These are phyloP conservation scores for Verasper variegatus DNA, from an alignment of 2,113 vertebrate species.

Conservation along the genomic window DNA sequence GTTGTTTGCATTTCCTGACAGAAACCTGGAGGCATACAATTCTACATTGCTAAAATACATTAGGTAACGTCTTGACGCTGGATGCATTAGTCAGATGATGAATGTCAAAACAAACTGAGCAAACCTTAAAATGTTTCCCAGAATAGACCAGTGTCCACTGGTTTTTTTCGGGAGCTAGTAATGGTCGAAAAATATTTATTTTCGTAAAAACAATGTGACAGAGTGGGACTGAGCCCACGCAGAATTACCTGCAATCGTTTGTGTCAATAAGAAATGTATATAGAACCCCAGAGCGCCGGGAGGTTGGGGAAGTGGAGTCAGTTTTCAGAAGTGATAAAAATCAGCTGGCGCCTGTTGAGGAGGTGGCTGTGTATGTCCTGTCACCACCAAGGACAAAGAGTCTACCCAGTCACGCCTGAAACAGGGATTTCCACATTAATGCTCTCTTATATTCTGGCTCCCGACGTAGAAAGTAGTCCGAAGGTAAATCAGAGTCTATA, in stretches of 20 bases:
- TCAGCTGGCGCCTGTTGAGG: slow-evolving; percentile 83
- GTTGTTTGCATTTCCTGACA: background rate
- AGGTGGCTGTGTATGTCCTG: slow-evolving; percentile 83
- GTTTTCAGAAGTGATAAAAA: slow-evolving; percentile 88
- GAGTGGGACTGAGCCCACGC: slow-evolving; percentile 71
- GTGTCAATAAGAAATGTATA: slow-evolving; percentile 76
- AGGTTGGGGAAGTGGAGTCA: slow-evolving; percentile 87
- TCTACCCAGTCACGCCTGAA: slow-evolving; percentile 46
- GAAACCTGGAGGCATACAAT: slow-evolving; percentile 20
- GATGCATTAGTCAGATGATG: background rate
- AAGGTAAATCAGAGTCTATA: background rate
- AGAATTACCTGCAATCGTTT: slow-evolving; percentile 84
- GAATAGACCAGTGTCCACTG: background rate
- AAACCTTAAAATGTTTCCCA: too few species aligned
- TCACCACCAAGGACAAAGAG: slow-evolving; percentile 76
- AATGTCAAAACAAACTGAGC: background rate
- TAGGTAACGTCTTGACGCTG: background rate
- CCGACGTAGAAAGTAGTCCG: background rate
- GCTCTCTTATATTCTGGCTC: slow-evolving; percentile 15
- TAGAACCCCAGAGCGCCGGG: slow-evolving; percentile 61
- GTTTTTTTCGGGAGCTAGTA: background rate
- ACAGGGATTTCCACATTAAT: slow-evolving; percentile 40
- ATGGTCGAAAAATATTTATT: background rate
- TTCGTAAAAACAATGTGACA: background rate
- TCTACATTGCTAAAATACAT: background rate